Conservation (phyloP, 2,888 invertebrate genomes). For the Odontothrips loti region DNA sequence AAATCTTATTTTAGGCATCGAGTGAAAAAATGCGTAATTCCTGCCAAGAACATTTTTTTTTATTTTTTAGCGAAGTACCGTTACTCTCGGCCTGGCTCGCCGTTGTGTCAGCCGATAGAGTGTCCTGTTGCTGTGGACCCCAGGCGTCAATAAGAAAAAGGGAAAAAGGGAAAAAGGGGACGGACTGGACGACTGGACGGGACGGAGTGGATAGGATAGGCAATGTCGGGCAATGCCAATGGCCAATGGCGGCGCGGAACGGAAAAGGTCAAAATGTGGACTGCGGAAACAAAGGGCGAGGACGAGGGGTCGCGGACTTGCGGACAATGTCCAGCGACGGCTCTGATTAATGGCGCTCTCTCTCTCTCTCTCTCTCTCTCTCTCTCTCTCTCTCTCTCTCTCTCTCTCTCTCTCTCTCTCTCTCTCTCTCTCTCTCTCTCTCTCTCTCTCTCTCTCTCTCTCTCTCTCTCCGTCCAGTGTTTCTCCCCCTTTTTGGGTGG, state of each 20-base stretch:
- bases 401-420: background rate
- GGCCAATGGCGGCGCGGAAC: background rate
- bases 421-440: background rate
- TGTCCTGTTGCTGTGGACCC: too few species aligned
- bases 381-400: background rate
- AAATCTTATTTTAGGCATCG: too few species aligned
- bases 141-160: background rate
- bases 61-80: too few species aligned
- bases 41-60: too few species aligned
- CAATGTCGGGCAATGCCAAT: background rate
- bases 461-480: background rate
- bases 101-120: too few species aligned
- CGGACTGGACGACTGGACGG: too few species aligned
- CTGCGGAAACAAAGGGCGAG: slow-evolving; percentile 7
- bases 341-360: background rate
- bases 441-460: background rate
- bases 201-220: too few species aligned
- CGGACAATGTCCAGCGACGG: slow-evolving; percentile 25
- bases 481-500: background rate
- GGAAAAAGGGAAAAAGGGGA: background rate
- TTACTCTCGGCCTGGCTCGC: too few species aligned
- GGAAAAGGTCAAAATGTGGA: slow-evolving; percentile 26
- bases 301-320: slow-evolving; percentile 17
- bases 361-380: background rate
- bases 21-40: too few species aligned